These are phyloP conservation scores for Myoxocephalus aenaeus DNA, from an alignment of 2,797 vertebrate genomes.

Conservation along the genomic window DNA sequence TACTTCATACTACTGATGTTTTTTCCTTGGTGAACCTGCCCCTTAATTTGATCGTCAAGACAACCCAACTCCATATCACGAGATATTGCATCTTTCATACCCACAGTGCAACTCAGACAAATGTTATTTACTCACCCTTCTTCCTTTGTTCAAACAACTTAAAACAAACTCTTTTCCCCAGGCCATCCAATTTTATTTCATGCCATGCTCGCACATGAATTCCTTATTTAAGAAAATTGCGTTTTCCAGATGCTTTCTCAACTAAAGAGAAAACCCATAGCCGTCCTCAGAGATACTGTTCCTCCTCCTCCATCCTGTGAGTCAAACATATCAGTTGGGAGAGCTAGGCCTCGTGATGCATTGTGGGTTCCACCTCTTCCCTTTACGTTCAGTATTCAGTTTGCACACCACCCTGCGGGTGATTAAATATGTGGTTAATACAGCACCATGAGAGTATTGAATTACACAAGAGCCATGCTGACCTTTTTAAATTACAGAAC, in stretches of 20 bases:
- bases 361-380: conserved; percentile 48
- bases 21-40: conserved; percentile 33
- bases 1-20: background rate
- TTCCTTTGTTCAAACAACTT: conserved; percentile 15
- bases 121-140: conserved; percentile 42
- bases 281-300: background rate
- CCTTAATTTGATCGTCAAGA: conserved; percentile 47
- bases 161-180: background rate
- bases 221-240: background rate
- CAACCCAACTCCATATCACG: conserved; percentile 38
- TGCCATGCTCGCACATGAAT: background rate
- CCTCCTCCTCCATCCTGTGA: conserved; percentile 16
- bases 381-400: conserved; percentile 70
- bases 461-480: conserved; percentile 83
- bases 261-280: conserved; percentile 3
- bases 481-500: conserved; percentile 88
- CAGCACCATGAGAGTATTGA: conserved; percentile 84
- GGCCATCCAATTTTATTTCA: conserved; percentile 1
- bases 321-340: conserved; percentile 33
- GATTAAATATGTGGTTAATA: conserved; percentile 88
- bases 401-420: conserved; percentile 67
- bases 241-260: conserved; percentile 2
- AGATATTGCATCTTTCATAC: conserved; percentile 46
- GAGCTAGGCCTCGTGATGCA: conserved; percentile 18
- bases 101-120: conserved; percentile 11